Conservation (phyloP, 30 jellyfish, hydroid and myxozoan species). For the Cassiopea xamachana region DNA sequence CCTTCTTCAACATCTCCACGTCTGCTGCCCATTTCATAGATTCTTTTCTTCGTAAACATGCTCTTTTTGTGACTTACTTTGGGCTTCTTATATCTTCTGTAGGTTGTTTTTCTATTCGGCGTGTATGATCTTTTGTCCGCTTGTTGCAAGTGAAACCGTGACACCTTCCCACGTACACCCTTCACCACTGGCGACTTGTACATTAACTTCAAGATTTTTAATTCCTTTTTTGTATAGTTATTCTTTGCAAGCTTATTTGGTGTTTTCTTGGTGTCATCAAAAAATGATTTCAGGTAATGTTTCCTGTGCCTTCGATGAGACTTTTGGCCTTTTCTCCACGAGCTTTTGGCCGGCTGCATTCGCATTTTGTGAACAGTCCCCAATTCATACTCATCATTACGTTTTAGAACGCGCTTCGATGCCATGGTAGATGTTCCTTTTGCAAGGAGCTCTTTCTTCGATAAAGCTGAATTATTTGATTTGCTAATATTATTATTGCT, state of each 20-base stretch:
- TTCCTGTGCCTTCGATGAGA: background rate
- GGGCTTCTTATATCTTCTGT: slow-evolving; percentile 38
- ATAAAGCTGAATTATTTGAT: background rate
- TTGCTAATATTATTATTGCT: background rate
- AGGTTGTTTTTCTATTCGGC: slow-evolving; percentile 30
- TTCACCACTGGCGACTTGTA: slow-evolving; percentile 40
- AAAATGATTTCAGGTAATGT: background rate
- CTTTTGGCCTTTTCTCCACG: background rate
- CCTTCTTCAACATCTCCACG: slow-evolving; percentile 73
- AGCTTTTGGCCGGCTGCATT: background rate
- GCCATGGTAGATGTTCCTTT: background rate
- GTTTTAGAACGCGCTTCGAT: slow-evolving; percentile 7
- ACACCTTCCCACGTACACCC: slow-evolving; percentile 20
- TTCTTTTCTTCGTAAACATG: slow-evolving; percentile 34
- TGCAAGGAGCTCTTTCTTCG: background rate
- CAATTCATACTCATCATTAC: background rate
- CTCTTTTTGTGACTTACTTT: slow-evolving; percentile 21
- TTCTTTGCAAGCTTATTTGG: background rate
- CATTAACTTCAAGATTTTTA: slow-evolving; percentile 53
- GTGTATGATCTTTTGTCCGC: slow-evolving; percentile 34
- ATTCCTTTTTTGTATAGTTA: slow-evolving; percentile 27
- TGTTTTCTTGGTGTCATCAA: background rate
- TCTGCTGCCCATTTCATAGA: slow-evolving; percentile 46
- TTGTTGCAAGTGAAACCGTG: background rate
- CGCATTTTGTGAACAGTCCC: background rate